These are phyloP conservation scores for Erythrocercus mccallii DNA, from an alignment of 2,113 vertebrate species.

Conservation along the genomic window DNA sequence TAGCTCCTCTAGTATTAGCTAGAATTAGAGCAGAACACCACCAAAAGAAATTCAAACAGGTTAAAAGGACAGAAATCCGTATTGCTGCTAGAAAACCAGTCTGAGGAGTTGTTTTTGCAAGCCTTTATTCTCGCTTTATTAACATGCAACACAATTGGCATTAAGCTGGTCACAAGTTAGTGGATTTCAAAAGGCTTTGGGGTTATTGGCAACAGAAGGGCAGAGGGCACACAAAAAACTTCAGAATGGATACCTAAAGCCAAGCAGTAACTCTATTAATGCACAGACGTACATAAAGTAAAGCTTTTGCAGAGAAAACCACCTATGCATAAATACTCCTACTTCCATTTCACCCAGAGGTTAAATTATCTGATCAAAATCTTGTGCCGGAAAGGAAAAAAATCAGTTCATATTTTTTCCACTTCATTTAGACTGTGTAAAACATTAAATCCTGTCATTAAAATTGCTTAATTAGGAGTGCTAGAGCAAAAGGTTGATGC, in stretches of 20 bases:
- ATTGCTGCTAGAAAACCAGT: background rate
- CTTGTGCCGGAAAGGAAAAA: background rate
- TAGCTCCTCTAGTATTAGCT: background rate
- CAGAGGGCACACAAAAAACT: background rate
- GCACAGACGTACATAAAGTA: background rate
- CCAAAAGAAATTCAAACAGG: background rate
- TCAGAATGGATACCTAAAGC: background rate
- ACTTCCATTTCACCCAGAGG: constrained; percentile 23
- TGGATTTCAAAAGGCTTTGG: background rate
- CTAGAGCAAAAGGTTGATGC: constrained; percentile 12
- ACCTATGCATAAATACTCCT: constrained; percentile 14
- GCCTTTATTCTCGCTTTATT: background rate
- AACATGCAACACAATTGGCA: background rate
- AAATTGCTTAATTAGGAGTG: constrained; percentile 26
- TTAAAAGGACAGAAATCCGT: background rate
- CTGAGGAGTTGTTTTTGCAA: background rate
- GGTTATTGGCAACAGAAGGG: background rate
- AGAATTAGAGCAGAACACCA: background rate
- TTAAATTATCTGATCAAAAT: constrained; percentile 52
- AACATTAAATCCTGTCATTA: constrained; percentile 44
- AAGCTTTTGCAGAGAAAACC: constrained; percentile 9
- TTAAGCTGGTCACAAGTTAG: background rate
- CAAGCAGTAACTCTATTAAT: background rate
- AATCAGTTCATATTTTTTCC: constrained; percentile 8
- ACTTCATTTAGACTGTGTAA: constrained; percentile 42